phyloP scores from a whole-genome alignment of 2,888 invertebrate species.

The Polylopha cassiicola region DNA sequence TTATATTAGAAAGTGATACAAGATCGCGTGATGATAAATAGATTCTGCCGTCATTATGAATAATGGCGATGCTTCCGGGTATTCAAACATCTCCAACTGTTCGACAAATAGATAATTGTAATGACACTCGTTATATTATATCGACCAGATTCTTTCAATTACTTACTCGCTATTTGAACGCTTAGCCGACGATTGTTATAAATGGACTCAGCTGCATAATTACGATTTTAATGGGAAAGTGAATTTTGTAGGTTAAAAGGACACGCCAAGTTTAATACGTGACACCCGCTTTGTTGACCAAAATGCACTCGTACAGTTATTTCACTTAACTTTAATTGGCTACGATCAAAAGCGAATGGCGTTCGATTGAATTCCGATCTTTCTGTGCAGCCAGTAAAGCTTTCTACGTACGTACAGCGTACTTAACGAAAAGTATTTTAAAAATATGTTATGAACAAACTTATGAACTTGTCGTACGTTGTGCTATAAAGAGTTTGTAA shows the following conservation, averaged over 20 bases:
- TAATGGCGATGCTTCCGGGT: slow-evolving; percentile 45
- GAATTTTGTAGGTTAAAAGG: slow-evolving; percentile 24
- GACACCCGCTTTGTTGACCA: slow-evolving; percentile 15
- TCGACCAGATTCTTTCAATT: slow-evolving; percentile 35
- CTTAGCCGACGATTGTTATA: slow-evolving; percentile 6
- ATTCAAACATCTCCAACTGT: slow-evolving; percentile 36
- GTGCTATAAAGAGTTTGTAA: too few relatives aligned
- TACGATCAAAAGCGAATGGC: slow-evolving; percentile 14
- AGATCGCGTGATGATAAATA: slow-evolving; percentile 43
- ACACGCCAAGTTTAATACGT: slow-evolving; percentile 21
- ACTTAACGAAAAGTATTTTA: too few relatives aligned
- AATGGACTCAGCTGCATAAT: slow-evolving; percentile 6
- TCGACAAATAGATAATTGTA: slow-evolving; percentile 32
- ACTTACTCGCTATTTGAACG: slow-evolving; percentile 27
- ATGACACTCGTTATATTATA: slow-evolving; percentile 38
- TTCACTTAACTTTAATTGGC: slow-evolving; percentile 15
- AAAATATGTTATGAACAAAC: too few relatives aligned
- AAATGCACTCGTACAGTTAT: slow-evolving; percentile 22
- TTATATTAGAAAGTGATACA: slow-evolving; percentile 40
- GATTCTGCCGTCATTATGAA: slow-evolving; percentile 23
- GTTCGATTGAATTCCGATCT: slow-evolving; percentile 13
- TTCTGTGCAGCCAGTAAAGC: slow-evolving; percentile 1
- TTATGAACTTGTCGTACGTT: too few relatives aligned
- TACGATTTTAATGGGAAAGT: slow-evolving; percentile 17
- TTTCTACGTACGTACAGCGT: not conserved